A percentile compares a stretch with the other conserved stretches of the same genome.
phyloP scores from a whole-genome alignment of 2,888 invertebrate species.

The Panorpa germanica region DNA sequence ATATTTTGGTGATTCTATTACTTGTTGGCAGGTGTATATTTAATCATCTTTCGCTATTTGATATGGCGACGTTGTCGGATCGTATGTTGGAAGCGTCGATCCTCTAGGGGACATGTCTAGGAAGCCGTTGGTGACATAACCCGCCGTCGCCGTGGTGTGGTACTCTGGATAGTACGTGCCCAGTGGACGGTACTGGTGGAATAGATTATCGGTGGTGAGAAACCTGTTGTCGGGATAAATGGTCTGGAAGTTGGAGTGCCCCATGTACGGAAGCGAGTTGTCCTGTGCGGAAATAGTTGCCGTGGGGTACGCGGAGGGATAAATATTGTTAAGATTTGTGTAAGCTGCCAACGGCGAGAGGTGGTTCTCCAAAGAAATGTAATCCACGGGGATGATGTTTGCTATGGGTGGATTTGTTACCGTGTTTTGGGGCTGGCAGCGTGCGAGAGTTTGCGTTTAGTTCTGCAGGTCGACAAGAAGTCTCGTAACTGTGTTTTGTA shows the following conservation, averaged over 20 bases:
- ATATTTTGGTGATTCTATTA: conserved; percentile 36
- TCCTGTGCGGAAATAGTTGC: conserved; percentile 37
- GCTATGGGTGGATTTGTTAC: conserved; percentile 33
- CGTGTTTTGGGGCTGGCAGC: conserved; percentile 19
- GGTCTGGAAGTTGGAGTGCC: conserved; percentile 54
- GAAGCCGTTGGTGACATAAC: conserved; percentile 53
- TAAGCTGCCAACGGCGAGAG: too few relatives aligned
- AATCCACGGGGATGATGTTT: conserved; percentile 42
- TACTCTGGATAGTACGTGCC: conserved; percentile 57
- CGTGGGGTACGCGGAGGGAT: conserved; percentile 48
- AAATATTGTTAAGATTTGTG: conserved; percentile 46
- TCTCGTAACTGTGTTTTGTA: conserved; percentile 66
- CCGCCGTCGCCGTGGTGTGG: conserved; percentile 33
- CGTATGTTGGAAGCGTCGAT: conserved; percentile 40
- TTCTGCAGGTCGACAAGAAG: conserved; percentile 80
- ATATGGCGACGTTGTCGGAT: conserved; percentile 21
- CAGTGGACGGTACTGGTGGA: conserved; percentile 62
- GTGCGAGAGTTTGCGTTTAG: conserved; percentile 45
- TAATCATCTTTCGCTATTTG: too few relatives aligned
- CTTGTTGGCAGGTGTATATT: conserved; percentile 41
- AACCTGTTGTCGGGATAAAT: conserved; percentile 38
- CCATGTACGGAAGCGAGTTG: conserved; percentile 39
- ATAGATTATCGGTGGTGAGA: conserved; percentile 55
- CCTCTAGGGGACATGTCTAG: conserved; percentile 52
- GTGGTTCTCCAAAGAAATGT: conserved; percentile 46